A percentile compares a stretch with the other conserved stretches of the same genome.
phyloP scores from a whole-genome alignment of 2,113 vertebrate species.

The Microcebus griseorufus region DNA sequence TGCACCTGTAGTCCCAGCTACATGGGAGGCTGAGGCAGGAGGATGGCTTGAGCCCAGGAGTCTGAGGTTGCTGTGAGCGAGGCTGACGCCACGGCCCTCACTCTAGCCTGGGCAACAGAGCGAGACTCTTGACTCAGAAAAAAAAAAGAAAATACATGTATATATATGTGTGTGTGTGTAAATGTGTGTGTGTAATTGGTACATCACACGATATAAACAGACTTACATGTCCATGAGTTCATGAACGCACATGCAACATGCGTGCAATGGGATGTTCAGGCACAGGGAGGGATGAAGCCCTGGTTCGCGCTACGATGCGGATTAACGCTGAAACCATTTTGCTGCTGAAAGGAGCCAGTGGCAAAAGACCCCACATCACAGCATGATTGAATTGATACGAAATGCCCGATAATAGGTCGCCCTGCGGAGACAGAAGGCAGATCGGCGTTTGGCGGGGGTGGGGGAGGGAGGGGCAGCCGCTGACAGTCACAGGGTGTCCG shows the following conservation, averaged over 20 bases:
- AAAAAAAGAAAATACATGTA: no score
- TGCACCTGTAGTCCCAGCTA: no score
- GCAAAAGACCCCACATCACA: background rate
- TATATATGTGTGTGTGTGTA: background rate
- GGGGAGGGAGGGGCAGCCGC: background rate
- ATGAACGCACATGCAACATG: background rate
- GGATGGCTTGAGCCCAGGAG: no score
- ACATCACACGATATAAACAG: background rate
- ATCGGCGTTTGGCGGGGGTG: background rate
- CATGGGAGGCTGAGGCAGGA: no score
- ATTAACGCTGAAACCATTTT: background rate
- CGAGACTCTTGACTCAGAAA: no score
- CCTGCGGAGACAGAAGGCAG: background rate
- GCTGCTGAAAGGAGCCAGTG: background rate
- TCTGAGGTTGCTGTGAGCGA: no score
- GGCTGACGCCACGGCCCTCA: no score
- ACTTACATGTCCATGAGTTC: background rate
- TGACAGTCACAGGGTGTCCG: no score
- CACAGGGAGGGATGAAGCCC: background rate
- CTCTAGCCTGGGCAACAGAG: no score
- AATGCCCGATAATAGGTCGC: background rate
- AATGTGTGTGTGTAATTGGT: background rate
- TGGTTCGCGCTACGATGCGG: fast-evolving
- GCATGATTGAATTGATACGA: background rate
- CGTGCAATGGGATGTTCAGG: background rate